Evolutionary conservation across 1,140 invertebrate genomes (phyloP).

Genomic region (Philaenus spumarius): DNA sequence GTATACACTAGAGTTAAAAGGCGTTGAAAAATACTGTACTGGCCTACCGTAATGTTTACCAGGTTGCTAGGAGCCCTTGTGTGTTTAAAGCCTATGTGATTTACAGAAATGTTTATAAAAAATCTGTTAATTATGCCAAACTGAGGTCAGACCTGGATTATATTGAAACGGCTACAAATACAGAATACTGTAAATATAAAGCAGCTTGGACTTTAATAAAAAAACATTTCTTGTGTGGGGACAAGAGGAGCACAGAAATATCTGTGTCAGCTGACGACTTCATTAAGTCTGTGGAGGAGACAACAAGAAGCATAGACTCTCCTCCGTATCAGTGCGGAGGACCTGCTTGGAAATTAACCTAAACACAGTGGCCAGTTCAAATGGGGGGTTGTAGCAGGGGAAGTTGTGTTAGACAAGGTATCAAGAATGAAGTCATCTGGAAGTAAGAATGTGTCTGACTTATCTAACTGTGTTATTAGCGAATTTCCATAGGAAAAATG

Average conservation of each 20-base stretch:
- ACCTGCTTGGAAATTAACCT: background rate
- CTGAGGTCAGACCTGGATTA: background rate
- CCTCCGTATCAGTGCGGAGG: background rate
- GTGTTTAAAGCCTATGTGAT: background rate
- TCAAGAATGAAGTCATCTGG: background rate
- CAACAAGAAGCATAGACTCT: background rate
- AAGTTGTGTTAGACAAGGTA: background rate
- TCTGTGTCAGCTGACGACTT: background rate
- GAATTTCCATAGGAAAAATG: too few relatives aligned
- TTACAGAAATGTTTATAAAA: background rate
- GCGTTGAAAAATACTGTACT: background rate
- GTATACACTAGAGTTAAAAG: background rate
- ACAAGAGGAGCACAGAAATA: background rate
- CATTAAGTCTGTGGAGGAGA: slow-evolving; percentile 1
- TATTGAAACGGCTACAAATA: background rate
- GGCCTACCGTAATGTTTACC: background rate
- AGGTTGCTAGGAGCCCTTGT: background rate
- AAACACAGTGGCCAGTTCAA: background rate
- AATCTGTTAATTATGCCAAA: background rate
- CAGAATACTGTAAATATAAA: background rate
- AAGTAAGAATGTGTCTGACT: background rate
- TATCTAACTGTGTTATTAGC: too few relatives aligned
- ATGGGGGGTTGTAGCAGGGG: background rate
- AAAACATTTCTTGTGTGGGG: background rate
- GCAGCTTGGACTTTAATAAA: slow-evolving; percentile 1